Base-by-base conservation (phyloP, 2,113 vertebrate species). In the Fulica atra region DNA sequence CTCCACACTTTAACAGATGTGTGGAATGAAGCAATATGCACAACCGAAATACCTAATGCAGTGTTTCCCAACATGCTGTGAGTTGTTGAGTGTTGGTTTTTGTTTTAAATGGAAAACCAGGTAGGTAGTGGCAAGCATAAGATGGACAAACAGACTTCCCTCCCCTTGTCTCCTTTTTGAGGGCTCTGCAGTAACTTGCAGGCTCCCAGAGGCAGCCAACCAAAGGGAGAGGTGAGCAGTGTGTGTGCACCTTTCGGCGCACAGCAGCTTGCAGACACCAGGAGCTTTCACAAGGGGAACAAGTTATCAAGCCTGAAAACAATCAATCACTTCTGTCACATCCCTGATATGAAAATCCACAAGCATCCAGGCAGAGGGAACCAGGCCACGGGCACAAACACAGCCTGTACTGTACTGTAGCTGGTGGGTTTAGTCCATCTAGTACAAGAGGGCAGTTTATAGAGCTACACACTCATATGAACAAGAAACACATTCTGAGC, bases 191-290 rank as follows among this genome's bases (percentile, higher is more conserved):
- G 65, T 33, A 26, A 33, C 26, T 2, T 20, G 68, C 12, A 36
- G 42, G 11, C 6, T 72, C 16, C 31, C 24, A 5, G 3, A 0
- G 21, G 7, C 42, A 50, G 61, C 63, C 76, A 63, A 48, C 8
- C 36, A 25, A 33, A 71, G 53, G 51, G n/a, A 7, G 61, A 81
- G 48, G 35, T 0, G 2, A 53, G 38, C 2, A 21, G 64, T 23
- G 61, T 60, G 57, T 64, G 26, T 42, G 84, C n/a, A 70, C 11
- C 57, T 44, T 28, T 31, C 16, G 3, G 9, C 0, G 0, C 0
- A 12, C 66, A 11, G 42, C 48, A 35, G 31, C 24, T 29, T 23
- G 42, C 36, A 59, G 71, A 71, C 60, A 33, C 1, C 16, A 5
- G 40, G 50, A 56, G 48, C 33, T 64, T 40, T 63, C 38, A 17